These are phyloP conservation scores for Hemistola chrysoprasaria DNA, from an alignment of 2,888 invertebrate genomes.

Conservation along the genomic window DNA sequence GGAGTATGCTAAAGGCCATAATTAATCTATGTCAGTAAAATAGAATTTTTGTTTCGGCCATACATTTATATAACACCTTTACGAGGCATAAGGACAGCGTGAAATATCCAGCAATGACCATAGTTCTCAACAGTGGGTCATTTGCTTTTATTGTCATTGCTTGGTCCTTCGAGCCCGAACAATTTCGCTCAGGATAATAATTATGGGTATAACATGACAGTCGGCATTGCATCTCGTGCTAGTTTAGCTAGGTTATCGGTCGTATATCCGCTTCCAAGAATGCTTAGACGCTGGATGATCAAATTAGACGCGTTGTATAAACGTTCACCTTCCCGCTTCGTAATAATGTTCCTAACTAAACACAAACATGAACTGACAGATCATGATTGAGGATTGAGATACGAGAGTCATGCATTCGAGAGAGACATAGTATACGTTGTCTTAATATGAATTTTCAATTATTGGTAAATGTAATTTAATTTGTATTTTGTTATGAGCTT, in stretches of 20 bases:
- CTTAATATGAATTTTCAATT: no score
- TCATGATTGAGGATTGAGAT: neutral
- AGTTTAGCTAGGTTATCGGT: no score
- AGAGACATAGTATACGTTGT: no score
- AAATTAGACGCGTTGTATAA: slow-evolving; percentile 9
- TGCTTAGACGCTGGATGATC: slow-evolving; percentile 8
- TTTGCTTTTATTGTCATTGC: slow-evolving; percentile 2
- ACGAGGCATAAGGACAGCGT: no score
- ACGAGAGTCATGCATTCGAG: no score
- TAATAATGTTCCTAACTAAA: neutral
- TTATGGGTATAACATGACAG: no score
- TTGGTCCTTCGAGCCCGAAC: slow-evolving; percentile 1
- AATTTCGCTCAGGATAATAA: slow-evolving; percentile 4
- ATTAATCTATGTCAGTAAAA: no score
- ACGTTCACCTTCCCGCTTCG: slow-evolving; percentile 9
- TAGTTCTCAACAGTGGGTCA: neutral
- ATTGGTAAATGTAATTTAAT: no score
- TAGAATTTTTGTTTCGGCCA: no score
- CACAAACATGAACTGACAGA: neutral
- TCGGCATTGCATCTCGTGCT: neutral
- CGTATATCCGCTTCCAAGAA: slow-evolving; percentile 12
- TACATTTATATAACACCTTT: no score
- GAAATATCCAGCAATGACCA: neutral
- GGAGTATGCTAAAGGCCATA: no score
- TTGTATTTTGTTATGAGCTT: no score